Base-by-base conservation (phyloP, 2,113 vertebrate genomes). In the Chiloscyllium plagiosum region DNA sequence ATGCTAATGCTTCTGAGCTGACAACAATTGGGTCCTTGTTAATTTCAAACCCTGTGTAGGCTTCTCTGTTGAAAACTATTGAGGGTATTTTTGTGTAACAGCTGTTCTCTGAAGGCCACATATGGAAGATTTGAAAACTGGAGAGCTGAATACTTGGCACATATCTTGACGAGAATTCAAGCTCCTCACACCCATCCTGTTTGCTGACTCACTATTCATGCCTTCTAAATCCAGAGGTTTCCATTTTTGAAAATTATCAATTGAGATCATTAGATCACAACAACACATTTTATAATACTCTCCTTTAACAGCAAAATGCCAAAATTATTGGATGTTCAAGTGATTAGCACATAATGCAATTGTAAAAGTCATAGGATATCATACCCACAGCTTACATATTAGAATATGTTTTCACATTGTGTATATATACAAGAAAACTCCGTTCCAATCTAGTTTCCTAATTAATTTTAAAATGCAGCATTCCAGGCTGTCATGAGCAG, bases 131-230 rank as follows among this genome's bases (percentile, higher is more conserved):
- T 72, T 95, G 94, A 95, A 72, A 95, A 72, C 94, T 72, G 47
- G 42, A 72, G 42, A 70, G 26, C 69, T 72, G 69, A 70, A 95
- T 52, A 72, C 12, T 95, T 95, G 69, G 94, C 94, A 72, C 42
- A 52, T 72, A 33, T 72, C 12, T 19, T 94, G 50, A 6, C 68
- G 37, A 68, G 66, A 69, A 94, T 37, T 94, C 93, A 76, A 52
- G 69, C 50, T 95, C 68, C 37, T 95, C 94, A 95, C 68, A 12
- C 94, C 94, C 94, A 95, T 95, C 69, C 94, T 93, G 89, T 93
- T 92, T 68, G 65, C 61, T 69, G 93, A 70, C 37, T 95, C 69
- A 29, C 47, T 95, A 95, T 5, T 47, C 4, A 1, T 47, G 26
- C n/a, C 37, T 83, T 8, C 87, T 61, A 15, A 90, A n/a, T 61